Percentiles rank a stretch among this genome's conserved stretches.
phyloP scores from a whole-genome alignment of 2,888 invertebrate species.

The Vanessa cardui region DNA sequence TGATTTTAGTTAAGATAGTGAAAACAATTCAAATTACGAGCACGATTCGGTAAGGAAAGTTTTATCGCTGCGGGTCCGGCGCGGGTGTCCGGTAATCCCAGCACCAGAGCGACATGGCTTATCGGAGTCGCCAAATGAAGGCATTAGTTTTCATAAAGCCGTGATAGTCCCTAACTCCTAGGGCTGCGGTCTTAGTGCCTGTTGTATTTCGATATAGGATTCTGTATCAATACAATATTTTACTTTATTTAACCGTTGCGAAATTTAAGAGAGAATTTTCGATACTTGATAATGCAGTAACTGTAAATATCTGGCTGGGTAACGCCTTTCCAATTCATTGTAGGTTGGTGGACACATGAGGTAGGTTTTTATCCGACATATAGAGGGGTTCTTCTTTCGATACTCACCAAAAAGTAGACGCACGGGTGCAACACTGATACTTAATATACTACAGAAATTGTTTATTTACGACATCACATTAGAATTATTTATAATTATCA shows the following conservation, averaged over 20 bases:
- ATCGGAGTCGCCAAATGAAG: slow-evolving; percentile 79
- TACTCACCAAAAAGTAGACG: too few relatives aligned
- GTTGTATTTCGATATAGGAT: slow-evolving; percentile 13
- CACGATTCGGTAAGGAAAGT: slow-evolving; percentile 55
- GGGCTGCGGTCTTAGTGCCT: slow-evolving; percentile 8
- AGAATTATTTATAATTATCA: too few relatives aligned
- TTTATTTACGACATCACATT: too few relatives aligned
- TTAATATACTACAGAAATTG: too few relatives aligned
- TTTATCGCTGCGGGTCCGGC: slow-evolving; percentile 62
- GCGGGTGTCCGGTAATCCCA: slow-evolving; percentile 63
- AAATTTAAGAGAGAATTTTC: background rate
- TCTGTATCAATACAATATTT: background rate
- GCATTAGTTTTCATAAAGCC: slow-evolving; percentile 82
- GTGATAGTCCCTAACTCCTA: slow-evolving; percentile 57
- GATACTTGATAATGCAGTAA: background rate
- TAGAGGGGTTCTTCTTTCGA: too few relatives aligned
- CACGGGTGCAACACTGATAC: too few relatives aligned
- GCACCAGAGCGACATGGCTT: slow-evolving; percentile 76
- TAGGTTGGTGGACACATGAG: background rate
- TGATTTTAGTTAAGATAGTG: slow-evolving; percentile 42
- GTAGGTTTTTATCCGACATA: too few relatives aligned
- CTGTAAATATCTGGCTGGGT: too few relatives aligned
- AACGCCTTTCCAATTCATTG: background rate
- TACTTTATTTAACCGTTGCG: too few relatives aligned
- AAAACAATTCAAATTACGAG: slow-evolving; percentile 64